Percentiles rank a stretch among this genome's conserved stretches.
Conservation (phyloP, 2,797 vertebrate genomes). For the Borostomias antarcticus region DNA sequence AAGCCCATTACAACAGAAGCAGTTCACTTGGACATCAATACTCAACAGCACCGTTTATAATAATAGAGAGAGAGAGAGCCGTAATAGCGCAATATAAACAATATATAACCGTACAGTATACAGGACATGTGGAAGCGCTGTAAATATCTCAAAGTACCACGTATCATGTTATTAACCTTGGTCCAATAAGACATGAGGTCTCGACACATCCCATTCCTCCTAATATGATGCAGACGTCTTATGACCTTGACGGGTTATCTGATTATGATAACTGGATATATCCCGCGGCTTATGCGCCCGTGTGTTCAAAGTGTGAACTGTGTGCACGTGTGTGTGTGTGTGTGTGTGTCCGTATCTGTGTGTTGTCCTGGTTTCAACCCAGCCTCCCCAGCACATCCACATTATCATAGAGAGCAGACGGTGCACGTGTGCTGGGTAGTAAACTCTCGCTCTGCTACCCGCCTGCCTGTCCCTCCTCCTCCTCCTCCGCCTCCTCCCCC, state of each 20-base stretch:
- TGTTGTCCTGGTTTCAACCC: constrained; percentile 74
- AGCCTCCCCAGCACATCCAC: constrained; percentile 65
- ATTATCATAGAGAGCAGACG: constrained; percentile 81
- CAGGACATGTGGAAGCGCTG: too few species aligned
- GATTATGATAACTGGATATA: constrained; percentile 46
- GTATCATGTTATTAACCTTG: constrained; percentile 23
- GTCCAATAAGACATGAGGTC: constrained; percentile 43
- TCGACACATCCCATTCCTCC: constrained; percentile 41
- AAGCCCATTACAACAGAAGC: neutral
- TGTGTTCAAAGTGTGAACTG: constrained; percentile 6
- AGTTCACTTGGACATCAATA: neutral
- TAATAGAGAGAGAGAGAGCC: too few species aligned
- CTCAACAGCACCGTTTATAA: neutral
- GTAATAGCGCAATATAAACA: neutral
- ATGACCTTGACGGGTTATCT: constrained; percentile 58
- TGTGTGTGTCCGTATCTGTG: constrained; percentile 31
- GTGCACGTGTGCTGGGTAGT: constrained; percentile 75
- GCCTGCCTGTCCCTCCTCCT: constrained; percentile 48
- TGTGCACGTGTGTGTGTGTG: constrained; percentile 10
- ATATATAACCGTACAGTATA: neutral
- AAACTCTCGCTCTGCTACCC: constrained; percentile 71
- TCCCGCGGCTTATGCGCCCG: constrained; percentile 17
- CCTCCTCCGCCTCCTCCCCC: constrained; percentile 27
- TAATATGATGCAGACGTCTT: constrained; percentile 38
- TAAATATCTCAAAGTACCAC: too few species aligned